Base-by-base conservation (phyloP, 2,797 vertebrate species). In the Lateolabrax maculatus region DNA sequence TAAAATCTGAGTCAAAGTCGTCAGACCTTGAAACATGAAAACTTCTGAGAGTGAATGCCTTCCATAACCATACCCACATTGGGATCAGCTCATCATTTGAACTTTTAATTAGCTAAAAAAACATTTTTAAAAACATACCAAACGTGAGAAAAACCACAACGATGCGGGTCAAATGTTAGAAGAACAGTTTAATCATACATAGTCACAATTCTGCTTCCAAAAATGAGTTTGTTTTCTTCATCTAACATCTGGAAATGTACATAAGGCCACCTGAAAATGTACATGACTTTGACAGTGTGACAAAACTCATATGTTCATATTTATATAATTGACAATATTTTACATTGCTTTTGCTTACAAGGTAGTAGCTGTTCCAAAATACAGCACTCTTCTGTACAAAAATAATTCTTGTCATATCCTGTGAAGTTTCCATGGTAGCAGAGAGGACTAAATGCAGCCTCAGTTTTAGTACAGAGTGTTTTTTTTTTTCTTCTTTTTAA, bases 221-320 rank as follows among this genome's bases (percentile, higher is more conserved):
- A 98, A 98, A 96, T 95, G 90, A 93, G 87, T 93, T 90, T 62
- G 92, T 91, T 94, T 93, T 95, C 92, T 93, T 95, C 92, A 94
- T 94, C 93, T 95, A 95, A 97, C 95, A 96, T 97, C 97, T 97
- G 97, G 96, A 98, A 99, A 99, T 99, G 98, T 99, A 99, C 98
- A 99, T 99, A 99, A 99, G 98, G 98, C 98, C 97, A 97, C 98
- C 97, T 97, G 97, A 98, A 99, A 98, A 99, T 98, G 97, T 99
- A 99, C 98, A 99, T 97, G 96, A 96, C 96, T 96, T 97, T 96
- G 97, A 97, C 97, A 97, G 97, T 97, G 97, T 97, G 97, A 99
- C 96, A 98, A 96, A 96, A 96, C 97, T 96, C 96, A 95, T 97
- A 98, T 97, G 96, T 98, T 95, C 97, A 98, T 97, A 97, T 98